Base-by-base conservation (phyloP, 2,113 vertebrate species). In the Chionomys nivalis region DNA sequence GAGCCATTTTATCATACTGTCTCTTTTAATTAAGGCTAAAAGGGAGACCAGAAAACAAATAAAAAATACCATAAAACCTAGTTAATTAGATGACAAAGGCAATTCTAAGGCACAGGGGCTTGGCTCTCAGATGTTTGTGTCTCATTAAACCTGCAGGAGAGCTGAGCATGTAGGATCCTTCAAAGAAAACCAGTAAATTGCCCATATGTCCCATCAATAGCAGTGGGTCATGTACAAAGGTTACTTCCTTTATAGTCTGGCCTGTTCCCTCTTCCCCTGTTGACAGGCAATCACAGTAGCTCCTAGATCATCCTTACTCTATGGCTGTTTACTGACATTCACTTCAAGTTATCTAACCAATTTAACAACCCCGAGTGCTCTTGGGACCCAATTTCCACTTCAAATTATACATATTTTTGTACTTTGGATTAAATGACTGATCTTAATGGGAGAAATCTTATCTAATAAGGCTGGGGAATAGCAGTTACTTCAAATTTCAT, bases 11-110 rank as follows among this genome's bases (percentile, higher is more conserved):
- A 90, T 97, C 94, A 95, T 96, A 44, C 95, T 97, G 94, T 98
- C 97, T 97, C 96, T 36, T 98, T 98, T 98, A 98, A 98, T 98
- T 98, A 98, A 75, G 95, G 78, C 89, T 89, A 95, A 95, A 97
- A 97, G 97, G 66, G 73, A 98, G 90, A 96, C 95, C 86, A 87
- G 75, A 63, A 97, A 93, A 87, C 93, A 97, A 98, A 96, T 93
- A 39, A 97, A 96, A 66, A 96, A 96, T 94, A 97, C 63, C 78
- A 78, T 96, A 94, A 97, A 97, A 96, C 42, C 58, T n/a, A 86
- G 72, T 89, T 97, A 97, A 97, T 97, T 96, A 96, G 95, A 91
- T 66, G 79, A 92, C 72, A 93, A 96, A 82, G 91, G 75, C 72
- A 94, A 91, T 93, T 96, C 76, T 26, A 42, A 95, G 52, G 89